These are phyloP conservation scores for Trissolcus basalis DNA, from an alignment of 1,140 invertebrate genomes.

Conservation along the genomic window DNA sequence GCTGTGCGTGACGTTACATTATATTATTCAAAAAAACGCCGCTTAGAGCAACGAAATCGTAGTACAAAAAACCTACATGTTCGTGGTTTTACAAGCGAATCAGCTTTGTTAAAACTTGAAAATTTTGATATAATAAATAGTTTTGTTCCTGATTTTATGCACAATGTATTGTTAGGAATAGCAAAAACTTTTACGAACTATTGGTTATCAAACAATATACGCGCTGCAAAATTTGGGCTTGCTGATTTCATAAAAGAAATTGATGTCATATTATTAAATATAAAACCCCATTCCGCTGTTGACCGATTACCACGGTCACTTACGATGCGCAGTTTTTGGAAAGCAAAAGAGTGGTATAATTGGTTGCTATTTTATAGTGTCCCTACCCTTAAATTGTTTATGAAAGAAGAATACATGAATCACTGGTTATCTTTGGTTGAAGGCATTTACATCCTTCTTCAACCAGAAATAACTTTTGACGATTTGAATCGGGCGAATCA, in stretches of 20 bases:
- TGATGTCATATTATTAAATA: constrained; percentile 3
- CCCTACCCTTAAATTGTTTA: constrained; percentile 19
- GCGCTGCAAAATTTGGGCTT: too few relatives aligned
- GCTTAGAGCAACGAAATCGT: not conserved
- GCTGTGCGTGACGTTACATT: constrained; percentile 10
- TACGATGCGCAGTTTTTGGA: constrained; percentile 17
- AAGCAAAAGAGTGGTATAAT: constrained; percentile 41
- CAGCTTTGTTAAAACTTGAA: constrained; percentile 11
- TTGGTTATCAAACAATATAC: too few relatives aligned
- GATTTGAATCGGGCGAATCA: constrained; percentile 6
- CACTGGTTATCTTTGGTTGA: constrained; percentile 18
- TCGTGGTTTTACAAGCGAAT: constrained; percentile 18
- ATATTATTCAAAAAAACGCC: not conserved
- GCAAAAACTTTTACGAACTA: too few relatives aligned
- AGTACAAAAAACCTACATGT: constrained; percentile 5
- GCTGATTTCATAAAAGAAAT: too few relatives aligned
- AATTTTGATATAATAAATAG: constrained; percentile 27
- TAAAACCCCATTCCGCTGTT: constrained; percentile 1
- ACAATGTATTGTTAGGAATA: constrained; percentile 17
- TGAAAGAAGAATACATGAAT: constrained; percentile 25
- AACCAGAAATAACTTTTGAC: constrained; percentile 14
- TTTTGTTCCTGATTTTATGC: too few relatives aligned
- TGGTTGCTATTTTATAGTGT: constrained; percentile 30
- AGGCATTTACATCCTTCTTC: constrained; percentile 30
- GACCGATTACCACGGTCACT: not conserved